phyloP scores from a whole-genome alignment of 1,140 invertebrate genomes.

The Drosophila quadrilineata region DNA sequence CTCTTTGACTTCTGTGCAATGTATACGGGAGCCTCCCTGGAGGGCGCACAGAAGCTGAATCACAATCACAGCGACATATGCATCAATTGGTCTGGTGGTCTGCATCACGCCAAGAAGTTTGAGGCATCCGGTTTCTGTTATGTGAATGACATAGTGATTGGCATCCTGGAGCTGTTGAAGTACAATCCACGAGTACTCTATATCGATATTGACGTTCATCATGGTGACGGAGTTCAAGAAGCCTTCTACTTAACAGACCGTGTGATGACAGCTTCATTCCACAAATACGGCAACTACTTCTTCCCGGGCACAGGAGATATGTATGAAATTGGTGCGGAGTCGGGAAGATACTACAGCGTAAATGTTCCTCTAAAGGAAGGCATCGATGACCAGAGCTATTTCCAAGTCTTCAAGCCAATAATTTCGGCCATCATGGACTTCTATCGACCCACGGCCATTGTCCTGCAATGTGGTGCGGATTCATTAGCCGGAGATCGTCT shows the following conservation, averaged over 20 bases:
- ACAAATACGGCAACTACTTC: constrained; percentile 99
- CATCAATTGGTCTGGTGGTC: constrained; percentile 99
- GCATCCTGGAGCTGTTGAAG: constrained; percentile 97
- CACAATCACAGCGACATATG: constrained; percentile 97
- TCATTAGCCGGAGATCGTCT: constrained; percentile 96
- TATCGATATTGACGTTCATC: constrained; percentile 99
- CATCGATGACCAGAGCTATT: constrained; percentile 97
- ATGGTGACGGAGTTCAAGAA: constrained; percentile 99
- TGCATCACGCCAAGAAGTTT: constrained; percentile 99
- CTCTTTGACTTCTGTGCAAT: constrained; percentile 99
- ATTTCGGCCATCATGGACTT: constrained; percentile 98
- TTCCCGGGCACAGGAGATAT: constrained; percentile 99
- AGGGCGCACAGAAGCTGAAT: constrained; percentile 97
- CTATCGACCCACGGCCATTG: constrained; percentile 97
- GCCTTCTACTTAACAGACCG: constrained; percentile 99
- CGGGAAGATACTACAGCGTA: constrained; percentile 96
- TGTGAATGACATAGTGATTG: constrained; percentile 98
- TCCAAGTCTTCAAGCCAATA: constrained; percentile 96
- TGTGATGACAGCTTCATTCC: constrained; percentile 99
- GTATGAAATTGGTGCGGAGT: constrained; percentile 97
- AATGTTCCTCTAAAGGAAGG: constrained; percentile 98
- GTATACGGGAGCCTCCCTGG: constrained; percentile 97
- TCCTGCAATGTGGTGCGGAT: constrained; percentile 99
- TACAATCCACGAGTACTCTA: constrained; percentile 98
- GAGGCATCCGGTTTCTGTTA: constrained; percentile 90